A percentile compares a stretch with the other conserved stretches of the same genome.
These are phyloP conservation scores for Corvus moneduloides DNA, from an alignment of 2,113 vertebrate genomes.

Conservation along the genomic window DNA sequence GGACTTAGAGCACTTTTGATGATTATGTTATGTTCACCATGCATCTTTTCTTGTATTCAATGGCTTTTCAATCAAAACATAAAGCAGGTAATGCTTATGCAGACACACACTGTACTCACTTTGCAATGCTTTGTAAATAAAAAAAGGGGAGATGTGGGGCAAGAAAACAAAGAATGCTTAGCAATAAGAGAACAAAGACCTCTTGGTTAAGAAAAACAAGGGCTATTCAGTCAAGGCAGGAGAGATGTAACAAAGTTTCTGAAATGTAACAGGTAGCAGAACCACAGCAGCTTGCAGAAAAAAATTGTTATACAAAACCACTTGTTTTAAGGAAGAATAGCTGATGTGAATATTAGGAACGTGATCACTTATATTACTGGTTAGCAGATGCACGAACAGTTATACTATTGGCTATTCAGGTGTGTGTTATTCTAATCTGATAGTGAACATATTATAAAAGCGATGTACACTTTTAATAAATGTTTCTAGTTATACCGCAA, in stretches of 20 bases:
- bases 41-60: not conserved
- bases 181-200: not conserved
- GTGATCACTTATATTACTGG: no score
- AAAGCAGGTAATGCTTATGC: not conserved
- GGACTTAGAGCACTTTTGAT: not conserved
- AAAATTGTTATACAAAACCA: not conserved
- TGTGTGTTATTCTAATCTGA: accelerated
- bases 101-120: accelerated
- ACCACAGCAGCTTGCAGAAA: not conserved
- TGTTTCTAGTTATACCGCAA: not conserved
- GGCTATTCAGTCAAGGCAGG: not conserved
- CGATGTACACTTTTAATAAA: not conserved
- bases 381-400: not conserved
- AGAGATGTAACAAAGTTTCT: not conserved
- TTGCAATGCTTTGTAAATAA: not conserved
- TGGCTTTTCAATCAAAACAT: not conserved
- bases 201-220: not conserved
- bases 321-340: not conserved
- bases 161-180: not conserved
- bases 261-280: not conserved
- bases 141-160: no score
- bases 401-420: not conserved
- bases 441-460: not conserved
- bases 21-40: not conserved
- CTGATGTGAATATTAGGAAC: no score